Conservation (phyloP, 2,888 invertebrate species). For the Nasonovia ribisnigri region DNA sequence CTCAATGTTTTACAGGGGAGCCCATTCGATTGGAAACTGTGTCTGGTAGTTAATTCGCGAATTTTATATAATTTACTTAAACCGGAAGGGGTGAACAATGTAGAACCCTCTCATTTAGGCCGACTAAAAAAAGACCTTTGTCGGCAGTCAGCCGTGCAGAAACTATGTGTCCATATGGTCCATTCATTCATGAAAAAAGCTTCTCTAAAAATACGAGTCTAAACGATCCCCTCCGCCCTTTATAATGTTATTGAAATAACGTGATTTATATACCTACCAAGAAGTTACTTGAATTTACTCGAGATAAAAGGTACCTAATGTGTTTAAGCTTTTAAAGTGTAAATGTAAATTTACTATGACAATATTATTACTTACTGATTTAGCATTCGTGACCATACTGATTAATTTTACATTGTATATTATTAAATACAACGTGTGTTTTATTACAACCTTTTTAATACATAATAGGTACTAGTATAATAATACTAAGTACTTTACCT, state of each 20-base stretch:
- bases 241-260: conserved; percentile 49
- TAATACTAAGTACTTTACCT: background rate
- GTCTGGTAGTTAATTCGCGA: conserved; percentile 64
- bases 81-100: conserved; percentile 65
- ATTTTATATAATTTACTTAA: conserved; percentile 65
- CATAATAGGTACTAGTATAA: background rate
- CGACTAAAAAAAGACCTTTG: conserved; percentile 61
- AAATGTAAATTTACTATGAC: background rate
- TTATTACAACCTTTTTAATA: background rate
- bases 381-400: background rate
- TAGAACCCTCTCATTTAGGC: conserved; percentile 65
- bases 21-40: conserved; percentile 62
- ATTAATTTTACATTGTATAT: background rate
- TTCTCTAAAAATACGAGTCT: conserved; percentile 49
- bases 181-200: conserved; percentile 46
- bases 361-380: background rate
- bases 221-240: conserved; percentile 54
- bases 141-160: conserved; percentile 59
- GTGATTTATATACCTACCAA: conserved; percentile 50
- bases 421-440: background rate
- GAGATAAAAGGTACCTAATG: conserved; percentile 10
- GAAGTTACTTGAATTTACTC: background rate
- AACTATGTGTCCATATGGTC: conserved; percentile 65
- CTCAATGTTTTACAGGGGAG: conserved; percentile 60
- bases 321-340: background rate